These are phyloP conservation scores for Aspiorhynchus laticeps DNA, from an alignment of 2,113 vertebrate species.

Conservation along the genomic window DNA sequence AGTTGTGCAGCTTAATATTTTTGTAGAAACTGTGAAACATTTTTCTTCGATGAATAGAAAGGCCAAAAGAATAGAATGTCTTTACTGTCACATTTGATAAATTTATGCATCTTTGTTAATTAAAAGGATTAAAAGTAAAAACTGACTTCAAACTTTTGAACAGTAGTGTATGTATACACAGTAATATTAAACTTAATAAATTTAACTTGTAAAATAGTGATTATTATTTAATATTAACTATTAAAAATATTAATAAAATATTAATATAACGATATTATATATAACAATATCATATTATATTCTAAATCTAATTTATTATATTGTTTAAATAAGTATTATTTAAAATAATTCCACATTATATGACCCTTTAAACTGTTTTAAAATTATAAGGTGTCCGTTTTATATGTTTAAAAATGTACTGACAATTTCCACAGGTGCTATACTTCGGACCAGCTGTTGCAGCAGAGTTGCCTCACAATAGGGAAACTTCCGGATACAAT, in stretches of 20 bases:
- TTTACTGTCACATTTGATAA: background rate
- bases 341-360: background rate
- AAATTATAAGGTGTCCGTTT: background rate
- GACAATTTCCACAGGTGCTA: constrained; percentile 85
- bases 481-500: constrained; percentile 85
- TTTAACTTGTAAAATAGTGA: background rate
- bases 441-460: constrained; percentile 84
- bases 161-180: background rate
- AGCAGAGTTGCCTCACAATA: constrained; percentile 84
- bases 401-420: constrained; percentile 58
- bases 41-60: no score
- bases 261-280: no score
- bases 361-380: background rate
- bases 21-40: background rate
- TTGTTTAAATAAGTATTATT: background rate
- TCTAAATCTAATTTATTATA: no score
- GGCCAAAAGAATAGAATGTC: no score
- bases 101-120: background rate
- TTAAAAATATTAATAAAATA: no score
- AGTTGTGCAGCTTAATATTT: background rate
- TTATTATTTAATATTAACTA: background rate
- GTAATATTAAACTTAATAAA: background rate
- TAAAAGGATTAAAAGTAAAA: background rate
- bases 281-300: no score
- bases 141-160: background rate